Percentiles rank a stretch among this genome's conserved stretches.
Conservation (phyloP, 2,113 vertebrate genomes). For the Pionites leucogaster region DNA sequence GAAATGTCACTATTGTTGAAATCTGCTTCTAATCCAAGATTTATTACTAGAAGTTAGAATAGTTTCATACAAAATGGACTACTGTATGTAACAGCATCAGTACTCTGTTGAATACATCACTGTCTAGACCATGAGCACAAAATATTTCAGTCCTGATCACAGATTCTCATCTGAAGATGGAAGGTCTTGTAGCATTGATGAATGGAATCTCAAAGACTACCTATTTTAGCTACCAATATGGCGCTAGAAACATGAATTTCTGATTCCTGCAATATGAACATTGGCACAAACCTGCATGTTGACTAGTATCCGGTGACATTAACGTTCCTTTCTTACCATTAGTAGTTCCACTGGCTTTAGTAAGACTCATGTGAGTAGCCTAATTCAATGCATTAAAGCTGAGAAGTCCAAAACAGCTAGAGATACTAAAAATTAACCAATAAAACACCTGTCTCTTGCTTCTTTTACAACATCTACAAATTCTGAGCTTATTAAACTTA, state of each 20-base stretch:
- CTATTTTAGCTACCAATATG: background rate
- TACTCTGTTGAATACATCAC: background rate
- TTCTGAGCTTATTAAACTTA: slow-evolving; percentile 46
- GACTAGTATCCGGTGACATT: background rate
- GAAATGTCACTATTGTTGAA: background rate
- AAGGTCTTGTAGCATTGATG: background rate
- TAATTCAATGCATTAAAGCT: background rate
- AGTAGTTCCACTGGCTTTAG: background rate
- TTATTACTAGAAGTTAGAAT: background rate
- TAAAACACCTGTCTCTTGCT: background rate
- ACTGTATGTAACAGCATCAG: background rate
- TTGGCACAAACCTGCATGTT: background rate
- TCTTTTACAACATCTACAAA: slow-evolving; percentile 31
- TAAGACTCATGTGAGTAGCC: background rate
- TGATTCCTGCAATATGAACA: background rate
- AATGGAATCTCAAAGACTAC: background rate
- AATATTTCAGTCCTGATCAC: background rate
- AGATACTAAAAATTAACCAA: slow-evolving; percentile 20
- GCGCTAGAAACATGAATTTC: background rate
- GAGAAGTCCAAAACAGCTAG: background rate
- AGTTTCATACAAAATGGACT: background rate
- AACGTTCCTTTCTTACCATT: background rate
- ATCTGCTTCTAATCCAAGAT: background rate
- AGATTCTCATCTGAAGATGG: background rate
- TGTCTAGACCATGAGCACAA: background rate